phyloP scores from a whole-genome alignment of 2,888 invertebrate species.

The Drepana falcataria region DNA sequence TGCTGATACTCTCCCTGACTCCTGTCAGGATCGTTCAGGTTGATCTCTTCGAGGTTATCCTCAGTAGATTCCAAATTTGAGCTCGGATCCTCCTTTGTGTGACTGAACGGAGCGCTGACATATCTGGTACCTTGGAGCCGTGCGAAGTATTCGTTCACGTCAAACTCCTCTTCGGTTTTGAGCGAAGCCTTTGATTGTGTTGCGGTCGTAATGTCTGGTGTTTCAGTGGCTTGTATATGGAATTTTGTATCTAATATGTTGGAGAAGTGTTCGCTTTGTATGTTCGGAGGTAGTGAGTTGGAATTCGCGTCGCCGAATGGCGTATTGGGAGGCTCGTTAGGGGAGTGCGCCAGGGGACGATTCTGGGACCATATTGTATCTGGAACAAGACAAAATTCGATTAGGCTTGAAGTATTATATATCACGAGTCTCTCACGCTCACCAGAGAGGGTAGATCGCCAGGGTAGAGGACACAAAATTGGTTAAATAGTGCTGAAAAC shows the following conservation, averaged over 20 bases:
- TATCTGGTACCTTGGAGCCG: constrained; percentile 66
- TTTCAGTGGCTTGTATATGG: constrained; percentile 16
- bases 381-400: constrained; percentile 45
- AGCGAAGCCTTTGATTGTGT: constrained; percentile 40
- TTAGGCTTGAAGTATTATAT: background rate
- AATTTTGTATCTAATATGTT: constrained; percentile 21
- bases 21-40: constrained; percentile 52
- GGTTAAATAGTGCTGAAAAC: too few relatives aligned
- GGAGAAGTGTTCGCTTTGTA: constrained; percentile 8
- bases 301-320: constrained; percentile 50
- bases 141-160: constrained; percentile 71
- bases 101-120: constrained; percentile 61
- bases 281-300: constrained; percentile 20
- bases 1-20: constrained; percentile 34
- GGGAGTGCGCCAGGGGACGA: constrained; percentile 39
- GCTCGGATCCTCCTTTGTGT: constrained; percentile 67
- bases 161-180: constrained; percentile 66
- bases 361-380: constrained; percentile 44
- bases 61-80: constrained; percentile 65
- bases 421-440: background rate
- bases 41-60: constrained; percentile 65
- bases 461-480: too few relatives aligned
- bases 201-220: constrained; percentile 12
- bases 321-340: constrained; percentile 33
- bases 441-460: too few relatives aligned